phyloP scores from a whole-genome alignment of 2,113 vertebrate genomes.

The Sapajus apella region DNA sequence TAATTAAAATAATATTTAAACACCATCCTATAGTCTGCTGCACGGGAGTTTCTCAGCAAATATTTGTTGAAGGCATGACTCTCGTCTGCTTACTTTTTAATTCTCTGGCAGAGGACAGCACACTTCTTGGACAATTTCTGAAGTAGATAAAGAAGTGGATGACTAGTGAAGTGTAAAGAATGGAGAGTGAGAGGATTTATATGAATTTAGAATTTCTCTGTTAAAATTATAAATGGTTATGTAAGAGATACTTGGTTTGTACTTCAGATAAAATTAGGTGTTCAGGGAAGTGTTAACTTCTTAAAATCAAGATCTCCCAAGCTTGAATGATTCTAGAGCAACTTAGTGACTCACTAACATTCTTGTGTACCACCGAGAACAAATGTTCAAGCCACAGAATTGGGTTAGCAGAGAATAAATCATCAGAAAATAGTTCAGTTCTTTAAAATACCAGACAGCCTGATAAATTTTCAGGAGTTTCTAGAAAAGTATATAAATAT shows the following conservation, averaged over 20 bases:
- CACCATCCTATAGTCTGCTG: background rate
- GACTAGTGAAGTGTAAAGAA: background rate
- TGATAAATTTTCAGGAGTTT: conserved; percentile 29
- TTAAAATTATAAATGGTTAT: background rate
- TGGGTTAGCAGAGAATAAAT: background rate
- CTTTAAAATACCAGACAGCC: background rate
- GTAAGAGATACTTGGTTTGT: background rate
- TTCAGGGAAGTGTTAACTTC: background rate
- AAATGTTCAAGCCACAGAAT: background rate
- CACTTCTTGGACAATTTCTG: background rate
- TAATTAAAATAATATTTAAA: conserved; percentile 25
- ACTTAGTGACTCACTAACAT: background rate
- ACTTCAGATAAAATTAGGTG: background rate
- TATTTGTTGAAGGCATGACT: background rate
- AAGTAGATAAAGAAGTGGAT: background rate
- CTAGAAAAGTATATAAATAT: background rate
- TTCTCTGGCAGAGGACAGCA: background rate
- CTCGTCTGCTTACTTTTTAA: background rate
- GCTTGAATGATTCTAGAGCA: background rate
- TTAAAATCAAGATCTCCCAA: background rate
- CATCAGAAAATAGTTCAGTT: conserved; percentile 2
- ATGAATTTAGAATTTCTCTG: background rate
- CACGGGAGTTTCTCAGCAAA: background rate
- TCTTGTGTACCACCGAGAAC: background rate
- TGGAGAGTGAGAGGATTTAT: background rate